Percentiles rank a stretch among this genome's conserved stretches.
phyloP scores from a whole-genome alignment of 1,140 invertebrate species.

The Mya arenaria region DNA sequence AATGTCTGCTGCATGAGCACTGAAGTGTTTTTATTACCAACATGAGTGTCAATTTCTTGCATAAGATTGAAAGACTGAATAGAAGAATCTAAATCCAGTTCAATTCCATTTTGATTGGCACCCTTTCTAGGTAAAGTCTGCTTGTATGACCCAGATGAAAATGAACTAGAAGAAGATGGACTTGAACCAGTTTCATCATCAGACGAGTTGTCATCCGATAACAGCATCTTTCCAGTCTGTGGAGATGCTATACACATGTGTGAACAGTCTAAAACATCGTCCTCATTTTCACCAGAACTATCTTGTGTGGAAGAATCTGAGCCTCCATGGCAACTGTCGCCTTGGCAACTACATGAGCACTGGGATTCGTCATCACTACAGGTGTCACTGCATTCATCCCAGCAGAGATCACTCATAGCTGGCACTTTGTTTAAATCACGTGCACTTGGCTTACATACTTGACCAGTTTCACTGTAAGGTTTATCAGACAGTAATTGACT shows the following conservation, averaged over 20 bases:
- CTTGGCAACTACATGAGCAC: not conserved
- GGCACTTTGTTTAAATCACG: not conserved
- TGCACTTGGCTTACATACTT: too few relatives aligned
- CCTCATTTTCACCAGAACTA: slow-evolving; percentile 21
- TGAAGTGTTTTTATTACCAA: not conserved
- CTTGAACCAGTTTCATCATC: not conserved
- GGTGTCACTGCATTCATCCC: slow-evolving; percentile 8
- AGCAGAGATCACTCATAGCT: not conserved
- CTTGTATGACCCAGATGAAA: not conserved
- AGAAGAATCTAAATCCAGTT: not conserved
- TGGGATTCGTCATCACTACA: slow-evolving; percentile 23
- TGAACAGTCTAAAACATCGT: slow-evolving; percentile 29
- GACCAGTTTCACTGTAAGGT: too few relatives aligned
- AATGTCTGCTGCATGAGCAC: too few relatives aligned
- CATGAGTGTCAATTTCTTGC: not conserved
- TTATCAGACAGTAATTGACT: too few relatives aligned
- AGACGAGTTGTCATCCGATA: not conserved
- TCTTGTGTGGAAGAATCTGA: not conserved
- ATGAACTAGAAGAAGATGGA: not conserved
- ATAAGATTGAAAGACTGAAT: not conserved
- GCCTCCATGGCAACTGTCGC: not conserved
- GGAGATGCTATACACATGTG: slow-evolving; percentile 26
- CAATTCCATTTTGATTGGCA: not conserved
- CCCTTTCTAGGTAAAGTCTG: not conserved
- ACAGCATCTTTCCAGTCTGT: slow-evolving; percentile 16